Percentiles rank a stretch among this genome's conserved stretches.
Evolutionary conservation across 2,797 vertebrate species (phyloP).

Genomic region (Peromyscus attwateri): DNA sequence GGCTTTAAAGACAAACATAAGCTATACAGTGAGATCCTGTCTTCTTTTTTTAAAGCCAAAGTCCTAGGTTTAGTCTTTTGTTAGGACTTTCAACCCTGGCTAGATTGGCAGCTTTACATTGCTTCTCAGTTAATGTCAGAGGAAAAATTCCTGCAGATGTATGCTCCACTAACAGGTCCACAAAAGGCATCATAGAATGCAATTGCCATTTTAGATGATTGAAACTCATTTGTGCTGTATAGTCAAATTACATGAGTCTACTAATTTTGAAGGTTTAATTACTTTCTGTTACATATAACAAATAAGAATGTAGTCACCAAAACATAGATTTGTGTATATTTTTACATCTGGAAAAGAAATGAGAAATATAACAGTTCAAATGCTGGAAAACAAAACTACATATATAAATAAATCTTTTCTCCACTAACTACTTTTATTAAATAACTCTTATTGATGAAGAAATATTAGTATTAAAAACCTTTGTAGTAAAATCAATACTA

Average conservation of each 20-base stretch:
- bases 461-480: slow-evolving; percentile 68
- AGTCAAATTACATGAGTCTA: background rate
- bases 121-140: background rate
- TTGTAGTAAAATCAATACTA: slow-evolving; percentile 55
- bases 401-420: slow-evolving; percentile 27
- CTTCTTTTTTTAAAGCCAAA: background rate
- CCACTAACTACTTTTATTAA: slow-evolving; percentile 37
- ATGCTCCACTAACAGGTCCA: background rate
- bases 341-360: slow-evolving; percentile 49
- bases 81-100: background rate
- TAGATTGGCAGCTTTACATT: background rate
- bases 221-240: background rate
- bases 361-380: slow-evolving; percentile 31
- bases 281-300: slow-evolving; percentile 21
- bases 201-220: background rate
- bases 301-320: background rate
- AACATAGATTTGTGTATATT: slow-evolving; percentile 16
- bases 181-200: background rate
- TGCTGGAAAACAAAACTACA: slow-evolving; percentile 26
- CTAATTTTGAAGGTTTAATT: slow-evolving; percentile 35
- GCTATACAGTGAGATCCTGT: background rate
- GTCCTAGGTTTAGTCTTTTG: background rate
- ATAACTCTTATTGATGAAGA: slow-evolving; percentile 57
- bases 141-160: background rate
- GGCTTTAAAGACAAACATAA: background rate